Base-by-base conservation (phyloP, 2,888 invertebrate species). In the Nomada ruficornis region DNA sequence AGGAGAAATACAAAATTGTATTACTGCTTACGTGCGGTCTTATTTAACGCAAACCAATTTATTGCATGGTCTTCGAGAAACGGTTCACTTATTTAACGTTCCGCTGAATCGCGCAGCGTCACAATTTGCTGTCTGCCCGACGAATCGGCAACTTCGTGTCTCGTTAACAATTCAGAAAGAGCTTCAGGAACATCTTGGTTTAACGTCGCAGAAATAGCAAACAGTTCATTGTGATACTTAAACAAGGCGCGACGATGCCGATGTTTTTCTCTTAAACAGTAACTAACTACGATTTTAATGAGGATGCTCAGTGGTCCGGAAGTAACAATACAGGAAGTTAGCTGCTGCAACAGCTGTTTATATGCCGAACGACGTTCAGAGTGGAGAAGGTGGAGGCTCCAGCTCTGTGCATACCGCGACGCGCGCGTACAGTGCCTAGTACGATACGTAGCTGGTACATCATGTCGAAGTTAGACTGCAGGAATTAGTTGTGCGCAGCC, bases 381-480 rank as follows among this genome's bases (percentile, higher is more conserved):
- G 44, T 11, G 80, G 29, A n/a, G 65, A 71, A 75, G 83, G 71
- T 52, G 77, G 78, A 70, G 47, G 47, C 26, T 47, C 65, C 57
- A 62, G 64, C 59, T 69, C 63, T 70, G 55, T 72, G 78, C 80
- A 78, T 77, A 77, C 80, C 60, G 71, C 80, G 62, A 74, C 75
- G 79, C 79, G 80, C 73, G 82, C 80, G 65, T 69, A 78, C 67
- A 71, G 77, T 71, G 80, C 70, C 87, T 85, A 82, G 85, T 80
- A 83, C 76, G 68, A 77, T 85, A 86, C 84, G 85, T 86, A 80
- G 86, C 83, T 87, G 85, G 85, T 85, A 85, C 87, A 84, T 88
- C 88, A 82, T 87, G 87, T 89, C 89, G 87, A 88, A 88, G 88
- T 88, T 88, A 88, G 88, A 88, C 88, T 87, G 83, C 69, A 86